These are phyloP conservation scores for Coptotermes formosanus DNA, from an alignment of 1,140 invertebrate species.

Conservation along the genomic window DNA sequence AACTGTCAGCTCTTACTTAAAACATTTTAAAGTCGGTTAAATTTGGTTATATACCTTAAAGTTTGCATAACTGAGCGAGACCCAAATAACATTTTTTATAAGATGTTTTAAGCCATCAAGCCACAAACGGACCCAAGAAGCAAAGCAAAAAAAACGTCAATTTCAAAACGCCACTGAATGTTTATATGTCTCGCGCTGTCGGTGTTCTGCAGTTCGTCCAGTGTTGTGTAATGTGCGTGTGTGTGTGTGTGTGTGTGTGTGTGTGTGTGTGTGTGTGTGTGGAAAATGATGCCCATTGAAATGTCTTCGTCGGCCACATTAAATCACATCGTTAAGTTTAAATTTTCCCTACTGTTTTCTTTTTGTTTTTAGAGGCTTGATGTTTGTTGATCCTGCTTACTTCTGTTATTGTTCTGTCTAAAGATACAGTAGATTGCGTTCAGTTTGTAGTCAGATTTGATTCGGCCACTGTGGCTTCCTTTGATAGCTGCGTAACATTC, in stretches of 20 bases:
- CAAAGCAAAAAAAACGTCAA: background rate
- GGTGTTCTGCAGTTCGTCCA: background rate
- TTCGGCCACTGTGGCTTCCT: too few relatives aligned
- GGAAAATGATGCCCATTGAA: slow-evolving; percentile 1
- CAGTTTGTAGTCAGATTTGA: background rate
- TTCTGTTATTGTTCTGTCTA: background rate
- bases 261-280: too few relatives aligned
- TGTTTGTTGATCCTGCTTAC: background rate
- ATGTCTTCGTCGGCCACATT: background rate
- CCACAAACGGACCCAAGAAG: background rate
- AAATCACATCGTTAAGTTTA: background rate
- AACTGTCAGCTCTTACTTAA: too few relatives aligned
- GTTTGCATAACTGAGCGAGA: too few relatives aligned
- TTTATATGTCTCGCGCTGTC: background rate
- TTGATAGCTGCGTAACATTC: too few relatives aligned
- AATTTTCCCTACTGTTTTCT: background rate
- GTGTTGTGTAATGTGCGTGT: background rate
- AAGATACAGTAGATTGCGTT: background rate
- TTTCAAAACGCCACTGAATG: too few relatives aligned
- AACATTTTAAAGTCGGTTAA: too few relatives aligned
- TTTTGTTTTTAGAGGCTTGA: background rate
- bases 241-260: background rate
- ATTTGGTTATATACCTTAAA: too few relatives aligned
- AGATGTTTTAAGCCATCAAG: background rate
- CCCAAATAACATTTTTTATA: background rate